Conservation (phyloP, 2,888 invertebrate genomes). For the Lymantria dispar region DNA sequence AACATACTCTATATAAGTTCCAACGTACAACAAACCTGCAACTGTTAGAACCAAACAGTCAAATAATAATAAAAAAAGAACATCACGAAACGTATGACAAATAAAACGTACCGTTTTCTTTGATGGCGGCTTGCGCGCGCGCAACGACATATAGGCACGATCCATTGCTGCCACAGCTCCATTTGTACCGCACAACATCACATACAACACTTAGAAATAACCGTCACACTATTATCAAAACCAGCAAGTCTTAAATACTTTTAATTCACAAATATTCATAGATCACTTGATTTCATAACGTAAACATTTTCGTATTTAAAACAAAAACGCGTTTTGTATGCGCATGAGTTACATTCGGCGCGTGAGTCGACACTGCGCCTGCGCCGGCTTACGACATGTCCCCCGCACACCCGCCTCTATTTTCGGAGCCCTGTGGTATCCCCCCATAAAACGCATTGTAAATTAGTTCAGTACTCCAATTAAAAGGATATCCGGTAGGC, state of each 20-base stretch:
- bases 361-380: constrained; percentile 50
- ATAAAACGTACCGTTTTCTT: constrained; percentile 60
- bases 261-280: background rate
- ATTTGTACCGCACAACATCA: constrained; percentile 72
- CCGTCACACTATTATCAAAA: background rate
- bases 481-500: constrained; percentile 11
- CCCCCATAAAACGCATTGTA: constrained; percentile 34
- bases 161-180: constrained; percentile 77
- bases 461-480: constrained; percentile 19
- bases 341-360: constrained; percentile 42
- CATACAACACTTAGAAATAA: background rate
- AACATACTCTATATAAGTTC: background rate
- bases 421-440: constrained; percentile 58
- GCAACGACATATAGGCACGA: constrained; percentile 78
- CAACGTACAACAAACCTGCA: background rate
- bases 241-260: background rate
- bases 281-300: no score
- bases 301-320: background rate
- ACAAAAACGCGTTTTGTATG: constrained; percentile 17
- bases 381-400: constrained; percentile 29
- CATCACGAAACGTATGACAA: constrained; percentile 1
- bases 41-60: constrained; percentile 1
- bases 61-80: background rate
- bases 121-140: constrained; percentile 70
- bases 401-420: constrained; percentile 53